Base-by-base conservation (phyloP, 2,888 invertebrate genomes). In the Xestobium rufovillosum region DNA sequence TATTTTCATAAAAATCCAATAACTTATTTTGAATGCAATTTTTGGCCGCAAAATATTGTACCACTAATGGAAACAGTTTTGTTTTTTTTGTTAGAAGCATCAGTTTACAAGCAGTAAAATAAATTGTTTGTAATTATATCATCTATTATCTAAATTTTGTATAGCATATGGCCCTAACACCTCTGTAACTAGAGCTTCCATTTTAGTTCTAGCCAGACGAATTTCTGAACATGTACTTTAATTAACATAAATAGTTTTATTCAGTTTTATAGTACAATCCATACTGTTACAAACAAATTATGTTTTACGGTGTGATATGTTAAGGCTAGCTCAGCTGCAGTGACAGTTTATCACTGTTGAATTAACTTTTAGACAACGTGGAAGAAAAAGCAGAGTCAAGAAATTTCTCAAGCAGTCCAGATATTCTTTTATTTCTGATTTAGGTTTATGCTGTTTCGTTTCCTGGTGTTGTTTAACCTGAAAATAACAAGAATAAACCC, bases 291-390 rank as follows among this genome's bases (percentile, higher is more conserved):
- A 54, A 3, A 54, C 3, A 51, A 38, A 46, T 55, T 51, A 41
- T 56, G 53, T 36, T 55, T 55, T 4, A 56, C 51, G 35, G 49
- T 48, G 38, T 54, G 52, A 33, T 38, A 55, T 42, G 51, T 48
- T 38, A 51, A 15, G 2, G 53, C 43, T 40, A 50, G 34, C 38
- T 55, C 55, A 11, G 28, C 10, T 15, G 39, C 42, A 19, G 14
- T 23, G 26, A 38, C 17, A 14, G 32, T 28, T n/a, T n/a, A n/a
- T n/a, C n/a, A n/a, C n/a, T 23, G 3, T 41, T 23, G 14, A 34
- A 12, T 33, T 6, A 29, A 13, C 11, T 38, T 11, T 1, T 9
- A 25, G 41, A 16, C 11, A 17, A n/a, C 30, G 28, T 12, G 10
- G 38, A 30, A 8, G 39, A 29, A 14, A 26, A 8, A 38, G 35